A percentile compares a stretch with the other conserved stretches of the same genome.
phyloP scores from a whole-genome alignment of 2,888 invertebrate genomes.

The Perdita meconis region DNA sequence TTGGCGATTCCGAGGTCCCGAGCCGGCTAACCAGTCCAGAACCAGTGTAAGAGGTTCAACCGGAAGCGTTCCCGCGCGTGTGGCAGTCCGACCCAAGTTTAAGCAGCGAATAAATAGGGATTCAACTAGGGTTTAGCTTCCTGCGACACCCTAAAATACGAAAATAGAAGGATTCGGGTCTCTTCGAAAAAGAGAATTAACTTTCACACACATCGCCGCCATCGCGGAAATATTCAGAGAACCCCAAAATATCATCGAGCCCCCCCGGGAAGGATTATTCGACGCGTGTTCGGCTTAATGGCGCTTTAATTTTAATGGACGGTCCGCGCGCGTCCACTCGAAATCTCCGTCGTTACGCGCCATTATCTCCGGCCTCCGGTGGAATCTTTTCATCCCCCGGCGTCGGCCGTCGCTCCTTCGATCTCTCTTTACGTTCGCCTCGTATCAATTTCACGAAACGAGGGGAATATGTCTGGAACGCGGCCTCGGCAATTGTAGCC shows the following conservation, averaged over 20 bases:
- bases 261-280: conserved; percentile 24
- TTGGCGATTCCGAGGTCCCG: no score
- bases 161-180: no score
- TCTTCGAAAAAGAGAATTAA: neutral
- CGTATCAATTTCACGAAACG: conserved; percentile 13
- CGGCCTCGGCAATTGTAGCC: conserved; percentile 2
- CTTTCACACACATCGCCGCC: neutral
- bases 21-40: no score
- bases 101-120: no score
- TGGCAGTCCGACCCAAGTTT: no score
- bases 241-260: conserved; percentile 16
- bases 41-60: no score
- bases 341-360: conserved; percentile 41
- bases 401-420: neutral
- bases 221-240: neutral
- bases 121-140: no score
- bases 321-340: conserved; percentile 20
- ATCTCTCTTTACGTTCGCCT: neutral
- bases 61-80: no score
- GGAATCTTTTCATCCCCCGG: conserved; percentile 7
- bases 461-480: neutral
- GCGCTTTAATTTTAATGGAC: conserved; percentile 52
- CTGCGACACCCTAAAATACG: no score
- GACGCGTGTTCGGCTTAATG: conserved; percentile 39
- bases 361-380: conserved; percentile 30